Conservation (phyloP, 2,888 invertebrate genomes). For the Osmoderma eremita region DNA sequence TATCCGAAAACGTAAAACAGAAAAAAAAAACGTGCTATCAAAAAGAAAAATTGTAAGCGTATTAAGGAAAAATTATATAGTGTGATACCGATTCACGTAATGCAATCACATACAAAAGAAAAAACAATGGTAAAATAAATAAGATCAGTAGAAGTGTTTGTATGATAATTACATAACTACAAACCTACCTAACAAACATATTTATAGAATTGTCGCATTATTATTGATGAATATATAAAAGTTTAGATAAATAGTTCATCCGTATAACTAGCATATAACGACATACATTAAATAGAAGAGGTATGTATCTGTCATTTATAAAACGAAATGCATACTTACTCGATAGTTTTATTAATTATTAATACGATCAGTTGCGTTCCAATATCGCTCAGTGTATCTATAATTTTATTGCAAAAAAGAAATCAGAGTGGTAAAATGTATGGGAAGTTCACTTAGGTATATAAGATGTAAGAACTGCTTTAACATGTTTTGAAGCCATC, state of each 20-base stretch:
- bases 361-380: slow-evolving; percentile 48
- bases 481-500: too few species aligned
- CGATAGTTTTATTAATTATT: slow-evolving; percentile 57
- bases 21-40: too few species aligned
- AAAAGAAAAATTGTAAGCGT: neutral
- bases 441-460: neutral
- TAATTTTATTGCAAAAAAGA: slow-evolving; percentile 40
- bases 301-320: slow-evolving; percentile 59
- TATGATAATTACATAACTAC: slow-evolving; percentile 48
- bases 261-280: slow-evolving; percentile 62
- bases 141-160: slow-evolving; percentile 56
- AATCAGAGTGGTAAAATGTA: neutral
- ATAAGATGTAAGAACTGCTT: neutral
- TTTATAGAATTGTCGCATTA: slow-evolving; percentile 59
- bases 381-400: slow-evolving; percentile 9
- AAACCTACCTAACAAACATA: slow-evolving; percentile 35
- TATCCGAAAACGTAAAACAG: neutral
- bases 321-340: slow-evolving; percentile 59
- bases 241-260: slow-evolving; percentile 62
- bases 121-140: slow-evolving; percentile 41
- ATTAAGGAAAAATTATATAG: neutral
- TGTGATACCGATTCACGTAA: slow-evolving; percentile 57
- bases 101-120: slow-evolving; percentile 55
- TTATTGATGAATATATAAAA: slow-evolving; percentile 60
- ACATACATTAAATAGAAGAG: slow-evolving; percentile 51